Evolutionary conservation across 2,797 vertebrate genomes (phyloP).

Genomic region (Lagodon rhomboides): DNA sequence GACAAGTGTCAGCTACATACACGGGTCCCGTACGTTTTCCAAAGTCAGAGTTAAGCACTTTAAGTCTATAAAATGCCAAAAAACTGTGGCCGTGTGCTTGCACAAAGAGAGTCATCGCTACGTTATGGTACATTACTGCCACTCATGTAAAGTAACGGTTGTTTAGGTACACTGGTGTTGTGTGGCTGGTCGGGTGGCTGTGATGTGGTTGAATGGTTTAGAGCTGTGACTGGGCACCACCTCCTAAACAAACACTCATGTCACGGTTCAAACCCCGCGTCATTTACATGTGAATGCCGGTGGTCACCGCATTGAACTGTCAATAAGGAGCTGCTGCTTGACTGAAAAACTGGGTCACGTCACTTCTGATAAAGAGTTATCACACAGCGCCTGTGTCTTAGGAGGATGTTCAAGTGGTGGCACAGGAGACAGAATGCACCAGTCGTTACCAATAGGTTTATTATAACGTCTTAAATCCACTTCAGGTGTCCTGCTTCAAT

Average conservation of each 20-base stretch:
- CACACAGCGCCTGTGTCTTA: background rate
- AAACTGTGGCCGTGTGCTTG: no score
- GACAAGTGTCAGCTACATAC: background rate
- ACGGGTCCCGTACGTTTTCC: no score
- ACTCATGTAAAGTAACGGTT: conserved; percentile 2
- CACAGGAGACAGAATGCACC: background rate
- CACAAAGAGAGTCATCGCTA: background rate
- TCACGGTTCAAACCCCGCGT: conserved; percentile 64
- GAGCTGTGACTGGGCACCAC: conserved; percentile 58
- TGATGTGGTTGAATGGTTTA: conserved; percentile 52
- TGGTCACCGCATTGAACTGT: conserved; percentile 41
- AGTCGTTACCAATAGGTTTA: background rate
- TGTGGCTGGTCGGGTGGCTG: conserved; percentile 12
- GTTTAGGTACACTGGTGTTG: conserved; percentile 15
- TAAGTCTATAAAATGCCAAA: no score
- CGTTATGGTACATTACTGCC: conserved; percentile 12
- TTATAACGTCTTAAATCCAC: background rate
- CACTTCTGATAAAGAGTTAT: conserved; percentile 35
- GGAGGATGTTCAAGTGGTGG: background rate
- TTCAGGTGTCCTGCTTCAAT: background rate
- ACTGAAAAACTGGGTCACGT: conserved; percentile 54
- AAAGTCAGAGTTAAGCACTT: no score
- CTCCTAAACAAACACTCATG: conserved; percentile 73
- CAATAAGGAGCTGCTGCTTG: conserved; percentile 60
- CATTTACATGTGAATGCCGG: conserved; percentile 73